phyloP scores from a whole-genome alignment of 2,797 vertebrate genomes.

The Cercopithecus diana region DNA sequence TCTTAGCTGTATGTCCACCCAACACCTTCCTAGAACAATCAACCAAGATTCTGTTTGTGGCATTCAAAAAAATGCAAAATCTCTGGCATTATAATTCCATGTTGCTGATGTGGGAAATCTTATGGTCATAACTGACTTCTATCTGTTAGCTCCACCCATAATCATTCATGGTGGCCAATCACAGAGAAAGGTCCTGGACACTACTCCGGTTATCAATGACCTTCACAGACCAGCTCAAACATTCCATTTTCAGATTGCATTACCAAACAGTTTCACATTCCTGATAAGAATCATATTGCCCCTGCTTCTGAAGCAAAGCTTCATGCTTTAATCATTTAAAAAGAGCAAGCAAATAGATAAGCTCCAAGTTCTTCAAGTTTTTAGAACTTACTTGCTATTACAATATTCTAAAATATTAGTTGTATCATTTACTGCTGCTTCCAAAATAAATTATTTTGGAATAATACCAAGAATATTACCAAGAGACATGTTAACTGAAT shows the following conservation, averaged over 20 bases:
- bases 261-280: not conserved
- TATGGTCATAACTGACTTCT: not conserved
- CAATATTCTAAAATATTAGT: constrained; percentile 31
- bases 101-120: not conserved
- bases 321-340: not conserved
- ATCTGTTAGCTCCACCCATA: not conserved
- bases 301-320: not conserved
- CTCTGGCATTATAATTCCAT: not conserved
- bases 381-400: not conserved
- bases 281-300: not conserved
- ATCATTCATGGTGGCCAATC: not conserved
- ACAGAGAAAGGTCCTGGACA: not conserved
- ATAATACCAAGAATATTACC: not conserved
- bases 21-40: not conserved
- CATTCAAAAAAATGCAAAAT: not conserved
- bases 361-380: not conserved
- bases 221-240: not conserved
- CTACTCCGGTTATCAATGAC: not conserved
- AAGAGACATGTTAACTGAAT: constrained; percentile 20
- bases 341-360: not conserved
- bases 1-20: not conserved
- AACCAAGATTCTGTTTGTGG: not conserved
- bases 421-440: constrained; percentile 47
- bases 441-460: constrained; percentile 51
- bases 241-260: not conserved